A percentile compares a stretch with the other conserved stretches of the same genome.
phyloP scores from a whole-genome alignment of 2,113 vertebrate genomes.

The Hippoglossus stenolepis region DNA sequence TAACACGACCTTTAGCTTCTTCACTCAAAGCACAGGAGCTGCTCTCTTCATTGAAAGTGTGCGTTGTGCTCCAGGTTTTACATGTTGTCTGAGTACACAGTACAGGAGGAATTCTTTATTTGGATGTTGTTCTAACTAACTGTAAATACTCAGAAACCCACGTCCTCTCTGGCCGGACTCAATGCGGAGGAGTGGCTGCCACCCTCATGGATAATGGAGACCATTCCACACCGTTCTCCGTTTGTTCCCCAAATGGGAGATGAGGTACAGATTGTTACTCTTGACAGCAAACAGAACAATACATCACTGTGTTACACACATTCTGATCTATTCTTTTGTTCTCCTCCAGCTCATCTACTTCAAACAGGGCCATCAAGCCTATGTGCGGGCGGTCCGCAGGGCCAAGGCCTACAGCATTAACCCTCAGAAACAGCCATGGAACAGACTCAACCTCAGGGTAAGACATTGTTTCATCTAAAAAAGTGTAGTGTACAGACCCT shows the following conservation, averaged over 20 bases:
- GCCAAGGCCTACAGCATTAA: constrained; percentile 95
- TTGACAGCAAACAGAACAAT: neutral
- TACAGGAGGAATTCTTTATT: neutral
- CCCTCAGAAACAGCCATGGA: constrained; percentile 98
- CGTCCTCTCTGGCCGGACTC: constrained; percentile 87
- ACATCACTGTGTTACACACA: neutral
- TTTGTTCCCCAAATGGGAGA: constrained; percentile 99
- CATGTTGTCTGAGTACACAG: neutral
- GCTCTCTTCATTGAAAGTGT: neutral
- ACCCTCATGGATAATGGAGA: constrained; percentile 94
- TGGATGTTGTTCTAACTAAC: neutral
- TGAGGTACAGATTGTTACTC: constrained; percentile 84
- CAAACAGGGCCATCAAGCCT: constrained; percentile 97
- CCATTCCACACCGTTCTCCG: constrained; percentile 91
- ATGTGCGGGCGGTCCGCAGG: constrained; percentile 94
- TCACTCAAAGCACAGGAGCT: neutral
- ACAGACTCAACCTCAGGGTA: constrained; percentile 98
- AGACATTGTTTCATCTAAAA: constrained; percentile 33
- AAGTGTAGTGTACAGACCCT: neutral
- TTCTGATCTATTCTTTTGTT: constrained; percentile 1
- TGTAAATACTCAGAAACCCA: constrained; percentile 82
- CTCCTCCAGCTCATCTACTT: constrained; percentile 93
- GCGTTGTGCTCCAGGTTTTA: neutral
- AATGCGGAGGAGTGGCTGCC: constrained; percentile 93
- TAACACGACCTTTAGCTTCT: neutral